Evolutionary conservation across 30 jellyfish, hydroid and myxozoan genomes (phyloP).

Genomic region (Aurelia sp.): DNA sequence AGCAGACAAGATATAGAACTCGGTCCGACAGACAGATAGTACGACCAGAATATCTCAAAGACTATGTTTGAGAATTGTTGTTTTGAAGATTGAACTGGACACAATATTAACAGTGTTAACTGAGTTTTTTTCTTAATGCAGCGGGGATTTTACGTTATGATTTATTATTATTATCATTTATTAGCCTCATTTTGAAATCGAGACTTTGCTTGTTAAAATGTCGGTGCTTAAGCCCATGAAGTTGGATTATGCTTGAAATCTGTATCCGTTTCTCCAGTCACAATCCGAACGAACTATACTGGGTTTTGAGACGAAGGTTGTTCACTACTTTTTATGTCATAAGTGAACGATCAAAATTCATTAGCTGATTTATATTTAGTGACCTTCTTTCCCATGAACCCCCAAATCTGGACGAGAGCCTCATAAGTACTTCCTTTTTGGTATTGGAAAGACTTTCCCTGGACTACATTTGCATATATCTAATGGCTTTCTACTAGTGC

Average conservation of each 20-base stretch:
- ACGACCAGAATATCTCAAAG: constrained; percentile 38
- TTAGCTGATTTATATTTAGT: too few species aligned
- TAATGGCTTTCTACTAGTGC: too few species aligned
- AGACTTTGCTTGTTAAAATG: neutral
- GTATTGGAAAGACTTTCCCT: too few species aligned
- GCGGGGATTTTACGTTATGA: constrained; percentile 58
- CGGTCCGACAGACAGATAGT: constrained; percentile 55
- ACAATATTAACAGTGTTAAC: constrained; percentile 19
- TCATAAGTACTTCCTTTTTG: too few species aligned
- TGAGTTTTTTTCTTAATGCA: constrained; percentile 14
- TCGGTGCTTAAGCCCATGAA: constrained; percentile 6
- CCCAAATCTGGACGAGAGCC: too few species aligned
- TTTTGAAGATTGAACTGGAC: constrained; percentile 28
- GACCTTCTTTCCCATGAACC: too few species aligned
- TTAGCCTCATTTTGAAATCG: neutral
- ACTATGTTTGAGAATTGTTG: constrained; percentile 47
- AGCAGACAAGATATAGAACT: constrained; percentile 58
- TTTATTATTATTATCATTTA: neutral
- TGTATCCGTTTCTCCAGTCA: neutral
- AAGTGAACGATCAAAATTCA: too few species aligned
- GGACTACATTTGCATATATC: too few species aligned
- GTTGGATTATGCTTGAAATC: neutral
- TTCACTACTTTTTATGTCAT: too few species aligned
- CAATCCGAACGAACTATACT: neutral
- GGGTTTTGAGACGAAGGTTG: too few species aligned